These are phyloP conservation scores for Drosophila prosaltans DNA, from an alignment of 1,140 invertebrate genomes.

Conservation along the genomic window DNA sequence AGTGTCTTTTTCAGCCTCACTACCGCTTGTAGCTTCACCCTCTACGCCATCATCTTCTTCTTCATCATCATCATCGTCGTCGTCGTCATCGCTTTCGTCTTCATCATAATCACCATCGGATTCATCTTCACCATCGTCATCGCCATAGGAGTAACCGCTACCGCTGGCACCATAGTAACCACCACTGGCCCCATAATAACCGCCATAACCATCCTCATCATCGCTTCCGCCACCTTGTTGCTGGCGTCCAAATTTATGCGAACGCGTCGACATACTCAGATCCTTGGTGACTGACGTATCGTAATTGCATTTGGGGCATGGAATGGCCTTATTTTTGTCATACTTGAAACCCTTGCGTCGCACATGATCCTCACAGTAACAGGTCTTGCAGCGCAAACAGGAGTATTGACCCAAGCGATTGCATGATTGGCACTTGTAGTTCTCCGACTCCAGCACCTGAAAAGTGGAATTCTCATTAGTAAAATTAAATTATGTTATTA, in stretches of 20 bases:
- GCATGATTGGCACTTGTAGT: constrained; percentile 97
- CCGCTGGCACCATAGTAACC: constrained; percentile 83
- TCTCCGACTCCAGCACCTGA: constrained; percentile 93
- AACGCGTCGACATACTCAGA: constrained; percentile 95
- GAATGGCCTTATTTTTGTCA: constrained; percentile 93
- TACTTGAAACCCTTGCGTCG: constrained; percentile 96
- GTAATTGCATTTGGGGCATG: constrained; percentile 97
- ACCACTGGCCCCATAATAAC: constrained; percentile 79
- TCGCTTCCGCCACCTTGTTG: constrained; percentile 86
- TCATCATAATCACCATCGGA: constrained; percentile 84
- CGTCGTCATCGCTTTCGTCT: constrained; percentile 81
- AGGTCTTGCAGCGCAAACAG: constrained; percentile 96
- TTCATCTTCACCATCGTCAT: constrained; percentile 85
- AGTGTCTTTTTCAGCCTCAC: constrained; percentile 53
- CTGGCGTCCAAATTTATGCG: constrained; percentile 93
- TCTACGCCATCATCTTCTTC: constrained; percentile 57
- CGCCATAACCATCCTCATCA: constrained; percentile 85
- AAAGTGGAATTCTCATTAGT: not conserved
- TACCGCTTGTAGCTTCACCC: constrained; percentile 31
- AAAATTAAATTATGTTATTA: too few relatives aligned
- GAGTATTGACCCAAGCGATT: constrained; percentile 97
- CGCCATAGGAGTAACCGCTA: constrained; percentile 83
- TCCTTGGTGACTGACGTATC: constrained; percentile 96
- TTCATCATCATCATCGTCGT: constrained; percentile 84
- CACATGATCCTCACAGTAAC: constrained; percentile 98